Conservation (phyloP, 2,888 invertebrate species). For the Leistus spinibarbis region DNA sequence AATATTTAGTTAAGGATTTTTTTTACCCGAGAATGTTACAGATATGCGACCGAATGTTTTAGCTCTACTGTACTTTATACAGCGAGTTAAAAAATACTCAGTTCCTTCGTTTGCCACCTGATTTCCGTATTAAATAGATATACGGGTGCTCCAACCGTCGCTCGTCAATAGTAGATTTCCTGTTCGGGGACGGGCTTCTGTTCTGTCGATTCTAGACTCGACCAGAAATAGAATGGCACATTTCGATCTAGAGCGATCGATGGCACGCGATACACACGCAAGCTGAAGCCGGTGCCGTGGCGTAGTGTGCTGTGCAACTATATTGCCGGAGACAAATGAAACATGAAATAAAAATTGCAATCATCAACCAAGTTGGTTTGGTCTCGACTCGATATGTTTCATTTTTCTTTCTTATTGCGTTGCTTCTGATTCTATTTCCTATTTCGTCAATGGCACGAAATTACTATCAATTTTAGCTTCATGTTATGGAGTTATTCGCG, state of each 20-base stretch:
- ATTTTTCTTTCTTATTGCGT: not conserved
- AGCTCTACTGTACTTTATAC: too few relatives aligned
- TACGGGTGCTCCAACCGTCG: not conserved
- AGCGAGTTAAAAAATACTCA: not conserved
- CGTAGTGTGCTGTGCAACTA: constrained; percentile 5
- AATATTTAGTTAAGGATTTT: too few relatives aligned
- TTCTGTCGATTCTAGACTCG: constrained; percentile 3
- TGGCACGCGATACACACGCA: not conserved
- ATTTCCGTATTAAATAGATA: not conserved
- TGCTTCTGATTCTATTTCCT: not conserved
- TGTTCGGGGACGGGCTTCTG: constrained; percentile 1
- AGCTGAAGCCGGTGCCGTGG: not conserved
- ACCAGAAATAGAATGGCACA: constrained; percentile 12
- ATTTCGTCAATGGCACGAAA: not conserved
- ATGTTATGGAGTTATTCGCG: not conserved
- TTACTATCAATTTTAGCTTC: not conserved
- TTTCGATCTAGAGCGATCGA: constrained; percentile 28
- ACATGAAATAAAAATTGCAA: constrained; percentile 19
- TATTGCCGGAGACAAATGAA: constrained; percentile 3
- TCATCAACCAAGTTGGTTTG: not conserved
- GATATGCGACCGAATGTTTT: too few relatives aligned
- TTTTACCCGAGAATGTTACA: too few relatives aligned
- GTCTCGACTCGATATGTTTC: not conserved
- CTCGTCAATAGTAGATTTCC: not conserved
- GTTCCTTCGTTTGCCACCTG: not conserved